Percentiles rank a stretch among this genome's conserved stretches.
Conservation (phyloP, 2,797 vertebrate species). For the Lutjanus campechanus region DNA sequence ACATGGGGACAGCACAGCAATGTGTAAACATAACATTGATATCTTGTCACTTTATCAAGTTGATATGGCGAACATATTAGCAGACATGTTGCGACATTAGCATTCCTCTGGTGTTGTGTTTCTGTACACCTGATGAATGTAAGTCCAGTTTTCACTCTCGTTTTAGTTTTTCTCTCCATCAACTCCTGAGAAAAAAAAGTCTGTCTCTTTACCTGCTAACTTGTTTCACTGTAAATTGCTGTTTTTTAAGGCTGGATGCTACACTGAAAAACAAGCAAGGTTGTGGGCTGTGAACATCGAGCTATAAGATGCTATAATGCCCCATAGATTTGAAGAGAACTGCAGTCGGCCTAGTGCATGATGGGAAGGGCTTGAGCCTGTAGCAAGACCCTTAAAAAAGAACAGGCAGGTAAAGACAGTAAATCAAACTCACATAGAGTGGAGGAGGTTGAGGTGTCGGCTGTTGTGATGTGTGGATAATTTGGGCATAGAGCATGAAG, state of each 20-base stretch:
- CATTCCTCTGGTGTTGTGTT: background rate
- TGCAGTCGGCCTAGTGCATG: background rate
- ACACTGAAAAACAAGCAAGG: slow-evolving; percentile 6
- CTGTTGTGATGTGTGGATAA: slow-evolving; percentile 32
- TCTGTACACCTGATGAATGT: background rate
- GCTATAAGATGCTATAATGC: background rate
- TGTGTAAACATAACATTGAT: background rate
- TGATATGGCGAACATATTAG: background rate
- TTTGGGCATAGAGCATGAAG: slow-evolving; percentile 14
- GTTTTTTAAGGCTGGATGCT: background rate
- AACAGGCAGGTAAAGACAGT: background rate
- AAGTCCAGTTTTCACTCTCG: too few species aligned
- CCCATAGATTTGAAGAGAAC: background rate
- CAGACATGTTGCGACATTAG: background rate
- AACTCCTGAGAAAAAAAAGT: too few species aligned
- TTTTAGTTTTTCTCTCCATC: too few species aligned
- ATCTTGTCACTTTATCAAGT: background rate
- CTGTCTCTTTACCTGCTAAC: too few species aligned
- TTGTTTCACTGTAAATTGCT: background rate
- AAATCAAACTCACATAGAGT: slow-evolving; percentile 9
- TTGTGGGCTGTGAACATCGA: background rate
- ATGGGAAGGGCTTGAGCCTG: too few species aligned
- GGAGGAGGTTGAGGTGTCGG: background rate
- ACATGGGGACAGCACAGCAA: background rate
- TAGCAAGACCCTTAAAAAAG: background rate